phyloP scores from a whole-genome alignment of 2,888 invertebrate genomes.

The Ypsolopha scabrella region DNA sequence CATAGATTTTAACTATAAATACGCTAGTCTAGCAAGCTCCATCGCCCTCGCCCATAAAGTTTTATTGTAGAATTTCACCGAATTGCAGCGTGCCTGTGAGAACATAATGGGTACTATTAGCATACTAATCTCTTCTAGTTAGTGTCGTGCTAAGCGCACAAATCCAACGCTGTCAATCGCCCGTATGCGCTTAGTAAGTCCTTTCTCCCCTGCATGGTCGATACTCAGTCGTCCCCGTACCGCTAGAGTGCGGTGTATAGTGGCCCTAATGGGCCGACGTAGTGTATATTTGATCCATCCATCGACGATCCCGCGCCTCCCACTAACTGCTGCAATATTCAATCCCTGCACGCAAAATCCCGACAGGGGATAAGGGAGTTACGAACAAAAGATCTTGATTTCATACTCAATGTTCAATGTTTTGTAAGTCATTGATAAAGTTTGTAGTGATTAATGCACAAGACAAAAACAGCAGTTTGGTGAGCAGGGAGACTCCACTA shows the following conservation, averaged over 20 bases:
- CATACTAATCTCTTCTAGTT: conserved; percentile 65
- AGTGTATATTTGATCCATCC: conserved; percentile 2
- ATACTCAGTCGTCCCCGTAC: not conserved
- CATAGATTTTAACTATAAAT: conserved; percentile 50
- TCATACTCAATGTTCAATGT: not conserved
- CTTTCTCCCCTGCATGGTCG: conserved; percentile 40
- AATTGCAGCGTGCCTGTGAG: conserved; percentile 41
- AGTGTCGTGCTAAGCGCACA: conserved; percentile 42
- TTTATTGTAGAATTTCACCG: conserved; percentile 52
- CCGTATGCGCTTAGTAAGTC: conserved; percentile 39
- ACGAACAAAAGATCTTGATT: conserved; percentile 15
- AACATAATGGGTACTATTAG: conserved; percentile 49
- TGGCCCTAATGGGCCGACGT: not conserved
- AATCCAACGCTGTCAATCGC: conserved; percentile 36
- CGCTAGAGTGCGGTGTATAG: not conserved
- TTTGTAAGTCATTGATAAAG: not conserved
- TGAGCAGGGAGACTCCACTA: conserved; percentile 46
- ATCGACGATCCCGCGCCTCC: not conserved
- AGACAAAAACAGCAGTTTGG: conserved; percentile 47
- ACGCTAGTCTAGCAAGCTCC: conserved; percentile 61
- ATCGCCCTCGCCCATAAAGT: conserved; percentile 39
- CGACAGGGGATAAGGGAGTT: conserved; percentile 39
- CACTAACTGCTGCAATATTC: conserved; percentile 14
- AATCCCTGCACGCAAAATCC: conserved; percentile 15
- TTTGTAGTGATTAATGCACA: conserved; percentile 26